Evolutionary conservation across 2,113 vertebrate species (phyloP), one percentile per base, ranked within the genome.

Genomic region (Gnathonemus echidnorhynchus): DNA sequence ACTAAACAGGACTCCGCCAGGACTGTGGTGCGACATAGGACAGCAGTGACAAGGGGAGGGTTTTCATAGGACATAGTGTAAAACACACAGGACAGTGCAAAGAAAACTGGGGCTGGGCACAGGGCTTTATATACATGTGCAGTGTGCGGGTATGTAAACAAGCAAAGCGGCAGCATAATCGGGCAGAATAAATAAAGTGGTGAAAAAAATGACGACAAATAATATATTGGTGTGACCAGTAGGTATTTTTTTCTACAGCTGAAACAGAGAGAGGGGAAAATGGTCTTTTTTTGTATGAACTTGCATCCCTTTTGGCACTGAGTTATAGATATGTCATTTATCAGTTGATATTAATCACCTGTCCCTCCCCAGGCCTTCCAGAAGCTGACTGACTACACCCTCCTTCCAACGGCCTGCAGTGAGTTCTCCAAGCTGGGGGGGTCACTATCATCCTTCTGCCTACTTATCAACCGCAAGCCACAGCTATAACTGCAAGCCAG

Each of bases 351-450:
- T 24, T 31, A 48, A 42, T n/a, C 70, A 7, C 21, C n/a, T 21
- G 0, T 50, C n/a, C 17, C 27, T 10, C 87, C 46, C 56, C 93
- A 98, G 98, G 96, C 95, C 27, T 96, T 98, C 91, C 97, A 98
- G 96, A 98, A 97, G 93, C 96, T 98, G 42, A 94, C 96, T 13
- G 97, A 97, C 77, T 97, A 97, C 95, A 97, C 96, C 83, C 95
- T 98, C 21, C 95, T 98, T 80, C 98, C 98, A 0, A 97, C 97
- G 1, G 96, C 97, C 91, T 96, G 96, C 95, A 97, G 97, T 2
- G 98, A 98, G 92, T 94, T 97, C 89, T 96, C 95, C 89, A 98
- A 98, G 91, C 95, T 97, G 9, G 97, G 97, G 0, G 97, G 96
- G 0, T 95, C 95, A 15, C 96, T 98, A 85, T 97, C 97, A 74